Conservation (phyloP, 2,113 vertebrate species). For the Butorides virescens region DNA sequence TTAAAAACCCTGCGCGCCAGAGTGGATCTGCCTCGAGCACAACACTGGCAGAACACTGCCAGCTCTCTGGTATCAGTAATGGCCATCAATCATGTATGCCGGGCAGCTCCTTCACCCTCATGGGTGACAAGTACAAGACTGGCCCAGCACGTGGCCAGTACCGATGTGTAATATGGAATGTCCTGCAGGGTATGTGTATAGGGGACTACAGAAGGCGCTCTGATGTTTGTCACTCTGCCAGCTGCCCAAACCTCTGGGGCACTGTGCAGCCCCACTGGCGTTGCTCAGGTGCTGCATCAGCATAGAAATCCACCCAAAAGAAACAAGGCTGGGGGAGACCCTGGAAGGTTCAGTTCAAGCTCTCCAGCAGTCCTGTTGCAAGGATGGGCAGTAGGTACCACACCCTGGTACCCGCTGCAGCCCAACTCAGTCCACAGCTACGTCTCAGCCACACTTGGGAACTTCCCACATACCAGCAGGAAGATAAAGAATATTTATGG, state of each 20-base stretch:
- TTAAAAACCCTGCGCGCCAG: neutral
- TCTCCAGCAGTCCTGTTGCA: neutral
- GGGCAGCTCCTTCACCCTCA: neutral
- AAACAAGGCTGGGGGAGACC: neutral
- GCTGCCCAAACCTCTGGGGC: neutral
- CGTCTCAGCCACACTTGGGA: neutral
- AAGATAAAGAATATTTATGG: neutral
- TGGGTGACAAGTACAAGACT: neutral
- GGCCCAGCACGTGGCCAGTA: accelerated
- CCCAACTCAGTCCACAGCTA: neutral
- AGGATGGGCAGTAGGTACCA: neutral
- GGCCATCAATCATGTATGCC: too few relatives aligned
- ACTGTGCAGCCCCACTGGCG: neutral
- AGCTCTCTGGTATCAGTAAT: too few relatives aligned
- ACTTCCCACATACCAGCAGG: neutral
- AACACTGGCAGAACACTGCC: neutral
- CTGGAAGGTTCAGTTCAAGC: neutral
- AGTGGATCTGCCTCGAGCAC: neutral
- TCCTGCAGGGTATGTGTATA: accelerated
- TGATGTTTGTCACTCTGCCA: neutral
- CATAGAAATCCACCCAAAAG: neutral
- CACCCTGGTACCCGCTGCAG: neutral
- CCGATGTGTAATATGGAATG: neutral
- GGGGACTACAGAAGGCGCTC: neutral
- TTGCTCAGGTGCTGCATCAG: neutral